These are phyloP conservation scores for Mesitornis unicolor DNA, from an alignment of 2,113 vertebrate species.

Conservation along the genomic window DNA sequence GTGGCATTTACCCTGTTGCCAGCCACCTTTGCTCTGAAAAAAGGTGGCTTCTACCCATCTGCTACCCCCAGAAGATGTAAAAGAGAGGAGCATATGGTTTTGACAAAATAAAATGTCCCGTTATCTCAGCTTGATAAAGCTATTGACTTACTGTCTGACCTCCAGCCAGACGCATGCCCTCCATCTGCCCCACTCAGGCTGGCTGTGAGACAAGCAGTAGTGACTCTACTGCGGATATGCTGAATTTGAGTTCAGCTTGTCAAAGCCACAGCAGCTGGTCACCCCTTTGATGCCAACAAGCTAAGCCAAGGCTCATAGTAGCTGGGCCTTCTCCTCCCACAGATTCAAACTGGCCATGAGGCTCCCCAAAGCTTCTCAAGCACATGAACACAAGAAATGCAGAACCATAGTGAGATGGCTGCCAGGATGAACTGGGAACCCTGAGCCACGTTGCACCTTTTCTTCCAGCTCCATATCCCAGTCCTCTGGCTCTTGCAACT, in stretches of 20 bases:
- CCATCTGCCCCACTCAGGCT: conserved; percentile 5
- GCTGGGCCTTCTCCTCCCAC: not conserved
- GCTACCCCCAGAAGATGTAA: not conserved
- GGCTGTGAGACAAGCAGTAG: not conserved
- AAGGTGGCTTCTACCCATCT: conserved; percentile 6
- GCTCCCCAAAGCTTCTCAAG: not conserved
- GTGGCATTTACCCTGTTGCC: not conserved
- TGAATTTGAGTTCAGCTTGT: conserved; percentile 7
- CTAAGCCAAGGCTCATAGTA: not conserved
- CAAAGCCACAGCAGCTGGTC: conserved; percentile 35
- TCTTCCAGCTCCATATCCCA: not conserved
- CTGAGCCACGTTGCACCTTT: accelerated
- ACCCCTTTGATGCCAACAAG: not conserved
- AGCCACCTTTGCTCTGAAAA: not conserved
- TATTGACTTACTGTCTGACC: conserved; percentile 57
- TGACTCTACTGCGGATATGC: not conserved
- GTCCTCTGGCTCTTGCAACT: not conserved
- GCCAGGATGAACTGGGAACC: not conserved
- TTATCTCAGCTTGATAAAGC: conserved; percentile 15
- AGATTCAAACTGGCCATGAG: not conserved
- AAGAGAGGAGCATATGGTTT: conserved; percentile 36
- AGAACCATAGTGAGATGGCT: not conserved
- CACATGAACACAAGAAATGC: not conserved
- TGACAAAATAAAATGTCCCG: conserved; percentile 9
- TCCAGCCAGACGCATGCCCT: not conserved